These are phyloP conservation scores for Microctenopoma lineatum DNA, from an alignment of 2,797 vertebrate species.

Conservation along the genomic window DNA sequence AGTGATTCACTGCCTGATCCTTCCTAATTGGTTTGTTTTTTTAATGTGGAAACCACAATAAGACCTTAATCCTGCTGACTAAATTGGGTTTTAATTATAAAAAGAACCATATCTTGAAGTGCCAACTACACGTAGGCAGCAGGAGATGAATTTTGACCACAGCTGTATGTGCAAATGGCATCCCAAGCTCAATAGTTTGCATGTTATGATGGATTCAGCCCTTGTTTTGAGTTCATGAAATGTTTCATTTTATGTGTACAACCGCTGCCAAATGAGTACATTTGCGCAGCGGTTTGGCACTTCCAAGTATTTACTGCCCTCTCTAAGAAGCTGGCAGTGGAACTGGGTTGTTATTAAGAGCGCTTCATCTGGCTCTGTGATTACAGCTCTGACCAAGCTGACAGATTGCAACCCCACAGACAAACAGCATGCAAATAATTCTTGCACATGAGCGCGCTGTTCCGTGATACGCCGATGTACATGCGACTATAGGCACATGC, in stretches of 20 bases:
- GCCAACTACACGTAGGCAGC: constrained; percentile 35
- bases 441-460: constrained; percentile 61
- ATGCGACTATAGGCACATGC: neutral
- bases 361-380: constrained; percentile 70
- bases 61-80: constrained; percentile 41
- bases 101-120: constrained; percentile 19
- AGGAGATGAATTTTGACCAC: constrained; percentile 24
- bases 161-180: constrained; percentile 34
- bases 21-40: constrained; percentile 56
- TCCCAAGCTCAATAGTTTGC: constrained; percentile 21
- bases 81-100: constrained; percentile 46
- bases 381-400: constrained; percentile 69
- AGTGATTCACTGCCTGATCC: constrained; percentile 46
- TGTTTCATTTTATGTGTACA: constrained; percentile 43
- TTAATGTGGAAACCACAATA: constrained; percentile 40
- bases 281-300: constrained; percentile 53
- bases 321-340: constrained; percentile 43
- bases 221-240: constrained; percentile 43
- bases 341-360: constrained; percentile 62
- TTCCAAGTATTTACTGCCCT: constrained; percentile 39
- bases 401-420: constrained; percentile 57
- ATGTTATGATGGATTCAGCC: constrained; percentile 8
- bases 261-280: constrained; percentile 43
- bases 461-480: constrained; percentile 47
- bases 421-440: constrained; percentile 66